Conservation (phyloP, 92 coral and sea anemone genomes). For the Bergia sp. region DNA sequence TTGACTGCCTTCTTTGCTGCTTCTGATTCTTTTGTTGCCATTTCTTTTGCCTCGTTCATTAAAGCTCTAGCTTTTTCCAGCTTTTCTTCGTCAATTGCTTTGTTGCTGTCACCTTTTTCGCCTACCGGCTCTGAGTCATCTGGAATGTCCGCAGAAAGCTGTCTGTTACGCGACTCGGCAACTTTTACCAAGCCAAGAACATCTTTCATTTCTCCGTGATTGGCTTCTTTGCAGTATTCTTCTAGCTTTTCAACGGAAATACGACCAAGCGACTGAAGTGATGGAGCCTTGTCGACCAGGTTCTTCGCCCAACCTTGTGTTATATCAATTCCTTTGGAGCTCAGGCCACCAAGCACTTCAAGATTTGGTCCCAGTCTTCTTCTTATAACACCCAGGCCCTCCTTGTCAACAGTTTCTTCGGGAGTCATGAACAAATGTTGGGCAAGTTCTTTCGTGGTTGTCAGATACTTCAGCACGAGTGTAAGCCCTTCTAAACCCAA, state of each 20-base stretch:
- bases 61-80: slow-evolving; percentile 41
- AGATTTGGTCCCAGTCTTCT: slow-evolving; percentile 57
- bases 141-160: neutral
- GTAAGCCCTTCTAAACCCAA: slow-evolving; percentile 51
- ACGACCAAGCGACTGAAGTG: slow-evolving; percentile 41
- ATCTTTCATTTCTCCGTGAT: slow-evolving; percentile 41
- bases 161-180: slow-evolving; percentile 25
- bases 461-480: slow-evolving; percentile 52
- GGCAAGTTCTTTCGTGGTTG: slow-evolving; percentile 52
- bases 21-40: slow-evolving; percentile 27
- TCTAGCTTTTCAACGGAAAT: neutral
- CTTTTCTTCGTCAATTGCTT: slow-evolving; percentile 26
- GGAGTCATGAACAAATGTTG: slow-evolving; percentile 19
- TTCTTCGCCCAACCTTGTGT: slow-evolving; percentile 41
- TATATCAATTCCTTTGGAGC: slow-evolving; percentile 43
- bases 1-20: slow-evolving; percentile 30
- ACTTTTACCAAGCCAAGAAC: slow-evolving; percentile 34
- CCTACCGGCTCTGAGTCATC: slow-evolving; percentile 8
- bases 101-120: neutral
- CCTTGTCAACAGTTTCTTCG: slow-evolving; percentile 17
- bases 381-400: slow-evolving; percentile 35
- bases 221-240: slow-evolving; percentile 41
- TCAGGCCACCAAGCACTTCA: slow-evolving; percentile 65
- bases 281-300: slow-evolving; percentile 47
- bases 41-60: slow-evolving; percentile 45